These are phyloP conservation scores for Protonibea diacanthus DNA, from an alignment of 2,797 vertebrate species.

Conservation along the genomic window DNA sequence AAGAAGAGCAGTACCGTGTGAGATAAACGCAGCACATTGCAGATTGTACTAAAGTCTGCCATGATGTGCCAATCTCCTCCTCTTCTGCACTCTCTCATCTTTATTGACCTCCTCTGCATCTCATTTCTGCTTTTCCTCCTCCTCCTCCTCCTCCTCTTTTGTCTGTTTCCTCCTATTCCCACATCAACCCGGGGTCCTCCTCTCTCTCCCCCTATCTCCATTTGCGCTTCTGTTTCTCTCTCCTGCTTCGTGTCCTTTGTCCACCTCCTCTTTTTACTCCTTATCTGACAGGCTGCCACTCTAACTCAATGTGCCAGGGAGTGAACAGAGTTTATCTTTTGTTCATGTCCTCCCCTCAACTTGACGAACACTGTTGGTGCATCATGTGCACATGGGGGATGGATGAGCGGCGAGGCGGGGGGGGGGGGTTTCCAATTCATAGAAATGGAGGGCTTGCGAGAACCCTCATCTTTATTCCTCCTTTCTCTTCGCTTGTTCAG, in stretches of 20 bases:
- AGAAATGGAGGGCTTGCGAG: slow-evolving; percentile 5
- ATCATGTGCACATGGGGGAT: slow-evolving; percentile 11
- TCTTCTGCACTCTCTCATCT: slow-evolving; percentile 20
- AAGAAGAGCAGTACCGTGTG: slow-evolving; percentile 10
- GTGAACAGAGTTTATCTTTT: slow-evolving; percentile 56
- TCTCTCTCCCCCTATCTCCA: slow-evolving; percentile 38
- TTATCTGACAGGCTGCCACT: slow-evolving; percentile 69
- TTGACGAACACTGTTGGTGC: slow-evolving; percentile 45
- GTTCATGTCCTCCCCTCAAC: slow-evolving; percentile 48
- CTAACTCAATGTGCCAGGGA: slow-evolving; percentile 34
- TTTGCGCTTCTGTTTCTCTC: slow-evolving; percentile 38
- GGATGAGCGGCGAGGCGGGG: slow-evolving; percentile 14
- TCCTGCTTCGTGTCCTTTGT: slow-evolving; percentile 41
- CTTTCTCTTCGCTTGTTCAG: slow-evolving; percentile 41
- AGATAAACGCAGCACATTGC: slow-evolving; percentile 39
- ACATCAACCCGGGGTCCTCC: slow-evolving; percentile 30
- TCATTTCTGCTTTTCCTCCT: slow-evolving; percentile 23
- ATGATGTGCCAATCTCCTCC: slow-evolving; percentile 7
- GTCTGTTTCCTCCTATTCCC: slow-evolving; percentile 27
- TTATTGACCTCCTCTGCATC: slow-evolving; percentile 35
- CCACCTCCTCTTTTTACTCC: slow-evolving; percentile 32
- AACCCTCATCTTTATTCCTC: slow-evolving; percentile 31
- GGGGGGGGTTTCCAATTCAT: slow-evolving; percentile 10
- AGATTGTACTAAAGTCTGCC: slow-evolving; percentile 1
- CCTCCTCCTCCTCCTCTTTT: background rate